Conservation (phyloP, 2,797 vertebrate species). For the Capromys pilorides region DNA sequence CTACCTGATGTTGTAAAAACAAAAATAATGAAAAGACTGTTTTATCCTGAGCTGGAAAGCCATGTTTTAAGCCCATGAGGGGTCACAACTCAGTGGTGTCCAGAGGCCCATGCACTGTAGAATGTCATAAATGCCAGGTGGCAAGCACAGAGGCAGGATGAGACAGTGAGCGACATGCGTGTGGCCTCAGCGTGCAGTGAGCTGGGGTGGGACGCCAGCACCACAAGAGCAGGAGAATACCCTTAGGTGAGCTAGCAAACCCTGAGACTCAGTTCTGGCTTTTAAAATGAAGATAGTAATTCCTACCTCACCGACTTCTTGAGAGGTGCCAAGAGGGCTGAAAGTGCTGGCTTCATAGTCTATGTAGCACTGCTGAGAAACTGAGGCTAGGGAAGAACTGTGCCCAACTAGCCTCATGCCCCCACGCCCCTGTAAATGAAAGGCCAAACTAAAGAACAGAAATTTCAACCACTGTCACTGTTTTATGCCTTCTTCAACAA, state of each 20-base stretch:
- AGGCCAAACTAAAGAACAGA: slow-evolving; percentile 2
- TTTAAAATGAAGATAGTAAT: slow-evolving; percentile 26
- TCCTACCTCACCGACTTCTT: background rate
- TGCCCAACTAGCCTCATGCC: background rate
- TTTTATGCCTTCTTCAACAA: background rate
- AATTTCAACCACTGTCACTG: slow-evolving; percentile 17
- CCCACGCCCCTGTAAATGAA: slow-evolving; percentile 19
- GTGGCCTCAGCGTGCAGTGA: background rate
- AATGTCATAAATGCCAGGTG: background rate
- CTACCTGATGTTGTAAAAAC: background rate
- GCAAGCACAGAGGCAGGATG: background rate
- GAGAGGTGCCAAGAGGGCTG: background rate
- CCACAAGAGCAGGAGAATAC: slow-evolving; percentile 1
- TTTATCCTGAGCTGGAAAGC: slow-evolving; percentile 1
- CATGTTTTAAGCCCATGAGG: background rate
- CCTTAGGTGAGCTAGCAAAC: background rate
- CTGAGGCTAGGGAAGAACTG: background rate
- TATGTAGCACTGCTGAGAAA: background rate
- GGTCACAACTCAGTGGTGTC: background rate
- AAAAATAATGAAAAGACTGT: slow-evolving; percentile 24
- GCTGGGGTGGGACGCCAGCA: slow-evolving; percentile 18
- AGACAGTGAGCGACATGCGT: background rate
- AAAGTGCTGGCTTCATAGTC: background rate
- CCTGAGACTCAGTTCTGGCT: slow-evolving; percentile 6
- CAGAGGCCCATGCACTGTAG: background rate